Evolutionary conservation across 1,140 invertebrate species (phyloP), one percentile per base, ranked within the genome.

Genomic region (Euura saliciscinereae): DNA sequence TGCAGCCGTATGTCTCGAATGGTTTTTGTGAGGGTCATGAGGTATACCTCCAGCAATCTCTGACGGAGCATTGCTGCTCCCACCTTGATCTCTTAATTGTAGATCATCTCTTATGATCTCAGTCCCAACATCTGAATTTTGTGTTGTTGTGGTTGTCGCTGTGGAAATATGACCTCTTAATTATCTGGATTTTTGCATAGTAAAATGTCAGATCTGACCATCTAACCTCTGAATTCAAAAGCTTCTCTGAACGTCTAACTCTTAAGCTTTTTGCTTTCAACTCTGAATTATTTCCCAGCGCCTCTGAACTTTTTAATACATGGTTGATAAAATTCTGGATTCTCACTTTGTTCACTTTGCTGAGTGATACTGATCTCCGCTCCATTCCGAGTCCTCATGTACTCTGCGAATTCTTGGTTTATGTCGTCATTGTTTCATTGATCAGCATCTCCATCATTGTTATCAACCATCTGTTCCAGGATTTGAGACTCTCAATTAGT

Each of bases 391-490:
- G 28, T 28, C 28, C 28, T 28, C 28, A 28, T 28, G 28, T 28
- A 28, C 44, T 79, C 78, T n/a, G 73, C 73, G 71, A 73, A 79
- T 1, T 75, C 76, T 72, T 74, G 8, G 68, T 71, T 74, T 8
- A 70, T n/a, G 10, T 51, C 46, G 46, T 8, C 46, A n/a, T n/a
- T 51, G 46, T 51, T 51, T 51, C 2, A 2, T 51, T 51, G 46
- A 51, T 51, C 46, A 51, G 46, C 7, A 7, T 51, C 46, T 51
- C 46, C 46, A 51, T n/a, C 46, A 51, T 51, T 51, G n/a, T 77
- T 66, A 69, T 73, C 59, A 43, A 28, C 28, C 28, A 28, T 28
- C 28, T 28, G 28, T 28, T 28, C 28, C 28, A 28, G 28, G 28
- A 28, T 28, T 28, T 28, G 28, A 28, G 28, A 28, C 28, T 28